phyloP scores from a whole-genome alignment of 2,113 vertebrate species.

The Boleophthalmus pectinirostris region DNA sequence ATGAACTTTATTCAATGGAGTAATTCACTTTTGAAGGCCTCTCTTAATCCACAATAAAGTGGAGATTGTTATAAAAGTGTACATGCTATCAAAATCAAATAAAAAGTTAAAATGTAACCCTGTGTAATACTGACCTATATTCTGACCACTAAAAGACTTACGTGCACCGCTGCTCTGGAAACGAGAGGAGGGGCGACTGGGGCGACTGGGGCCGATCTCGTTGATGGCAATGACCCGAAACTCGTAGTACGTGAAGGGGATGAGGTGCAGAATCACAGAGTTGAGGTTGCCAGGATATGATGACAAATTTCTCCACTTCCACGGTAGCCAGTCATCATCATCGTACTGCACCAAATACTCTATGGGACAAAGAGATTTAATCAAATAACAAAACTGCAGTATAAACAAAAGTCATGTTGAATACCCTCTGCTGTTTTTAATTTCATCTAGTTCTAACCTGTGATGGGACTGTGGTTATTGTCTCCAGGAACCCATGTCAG shows the following conservation, averaged over 20 bases:
- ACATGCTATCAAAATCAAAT: not conserved
- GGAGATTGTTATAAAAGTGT: not conserved
- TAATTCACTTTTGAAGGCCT: no score
- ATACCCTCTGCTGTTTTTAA: not conserved
- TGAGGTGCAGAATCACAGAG: slow-evolving; percentile 85
- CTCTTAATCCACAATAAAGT: not conserved
- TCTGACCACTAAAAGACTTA: slow-evolving; percentile 60
- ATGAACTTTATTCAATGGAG: no score
- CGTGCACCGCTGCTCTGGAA: slow-evolving; percentile 92
- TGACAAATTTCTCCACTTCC: slow-evolving; percentile 90
- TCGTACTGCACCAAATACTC: slow-evolving; percentile 92
- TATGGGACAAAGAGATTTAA: slow-evolving; percentile 43
- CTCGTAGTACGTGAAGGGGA: slow-evolving; percentile 91
- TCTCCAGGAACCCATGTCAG: slow-evolving; percentile 91
- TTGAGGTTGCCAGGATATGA: slow-evolving; percentile 88
- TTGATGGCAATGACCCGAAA: slow-evolving; percentile 92
- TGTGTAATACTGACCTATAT: not conserved
- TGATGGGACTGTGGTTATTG: slow-evolving; percentile 92
- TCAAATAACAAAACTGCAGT: not conserved
- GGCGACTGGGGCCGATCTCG: slow-evolving; percentile 88
- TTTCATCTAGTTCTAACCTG: slow-evolving; percentile 73
- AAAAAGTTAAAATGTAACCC: not conserved
- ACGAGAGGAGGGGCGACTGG: slow-evolving; percentile 84
- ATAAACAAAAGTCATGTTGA: not conserved
- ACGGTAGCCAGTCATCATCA: slow-evolving; percentile 87